These are phyloP conservation scores for Fissipunctia ypsillon DNA, from an alignment of 2,888 invertebrate genomes.

Conservation along the genomic window DNA sequence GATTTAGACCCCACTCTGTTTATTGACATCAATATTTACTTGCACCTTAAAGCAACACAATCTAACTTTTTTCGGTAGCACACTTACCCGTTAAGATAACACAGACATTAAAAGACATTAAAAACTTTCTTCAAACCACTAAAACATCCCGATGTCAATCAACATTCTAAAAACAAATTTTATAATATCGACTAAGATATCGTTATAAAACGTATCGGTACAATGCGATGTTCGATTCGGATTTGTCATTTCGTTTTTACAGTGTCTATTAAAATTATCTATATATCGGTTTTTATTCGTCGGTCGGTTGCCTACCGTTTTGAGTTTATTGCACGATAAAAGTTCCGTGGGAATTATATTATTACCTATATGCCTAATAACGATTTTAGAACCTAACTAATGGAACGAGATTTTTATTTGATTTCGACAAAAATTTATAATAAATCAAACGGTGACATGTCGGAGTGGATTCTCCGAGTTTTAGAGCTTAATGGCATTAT, in stretches of 20 bases:
- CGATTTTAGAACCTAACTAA: conserved; percentile 73
- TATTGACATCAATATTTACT: conserved; percentile 3
- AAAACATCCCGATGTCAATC: conserved; percentile 62
- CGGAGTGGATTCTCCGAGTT: conserved; percentile 44
- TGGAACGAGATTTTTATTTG: conserved; percentile 68
- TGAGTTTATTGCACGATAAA: conserved; percentile 78
- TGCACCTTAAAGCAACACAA: conserved; percentile 9
- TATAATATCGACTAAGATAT: conserved; percentile 72
- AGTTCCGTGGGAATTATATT: conserved; percentile 72
- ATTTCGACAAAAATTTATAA: conserved; percentile 53
- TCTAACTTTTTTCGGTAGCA: conserved; percentile 53
- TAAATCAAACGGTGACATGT: conserved; percentile 64
- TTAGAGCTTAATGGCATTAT: conserved; percentile 48
- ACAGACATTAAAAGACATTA: conserved; percentile 34
- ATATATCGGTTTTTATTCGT: conserved; percentile 80
- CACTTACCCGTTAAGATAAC: conserved; percentile 48
- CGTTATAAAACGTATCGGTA: conserved; percentile 71
- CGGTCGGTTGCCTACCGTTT: conserved; percentile 81
- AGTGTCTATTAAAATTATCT: conserved; percentile 83
- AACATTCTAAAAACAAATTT: conserved; percentile 65
- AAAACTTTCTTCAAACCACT: conserved; percentile 55
- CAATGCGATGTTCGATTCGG: conserved; percentile 64
- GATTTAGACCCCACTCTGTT: background rate
- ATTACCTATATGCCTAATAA: conserved; percentile 69
- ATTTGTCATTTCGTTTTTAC: conserved; percentile 79